These are phyloP conservation scores for Theodoxus fluviatilis DNA, from an alignment of 2,888 invertebrate species.

Conservation along the genomic window DNA sequence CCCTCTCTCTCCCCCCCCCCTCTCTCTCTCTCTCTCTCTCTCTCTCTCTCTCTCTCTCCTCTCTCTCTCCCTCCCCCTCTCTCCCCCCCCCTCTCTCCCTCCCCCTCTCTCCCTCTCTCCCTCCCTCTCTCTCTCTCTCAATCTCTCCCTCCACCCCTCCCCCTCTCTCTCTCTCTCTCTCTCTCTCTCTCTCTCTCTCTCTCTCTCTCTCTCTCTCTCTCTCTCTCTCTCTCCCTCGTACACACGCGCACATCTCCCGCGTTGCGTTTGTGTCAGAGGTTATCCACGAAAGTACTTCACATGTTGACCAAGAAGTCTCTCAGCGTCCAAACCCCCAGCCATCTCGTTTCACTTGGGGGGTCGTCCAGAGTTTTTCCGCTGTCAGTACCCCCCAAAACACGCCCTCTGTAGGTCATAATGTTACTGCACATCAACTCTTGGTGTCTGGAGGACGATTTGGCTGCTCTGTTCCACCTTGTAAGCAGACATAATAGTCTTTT, in stretches of 20 bases:
- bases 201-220: conserved; percentile 14
- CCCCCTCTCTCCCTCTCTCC: conserved; percentile 12
- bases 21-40: not conserved
- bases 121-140: conserved; percentile 14
- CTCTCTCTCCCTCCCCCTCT: not conserved
- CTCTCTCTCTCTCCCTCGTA: not conserved
- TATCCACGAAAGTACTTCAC: not conserved
- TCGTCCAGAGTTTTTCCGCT: no score
- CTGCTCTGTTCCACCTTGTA: no score
- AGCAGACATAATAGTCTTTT: no score
- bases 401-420: no score
- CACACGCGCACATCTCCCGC: not conserved
- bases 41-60: not conserved
- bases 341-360: no score
- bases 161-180: no score
- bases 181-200: conserved; percentile 8
- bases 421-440: no score
- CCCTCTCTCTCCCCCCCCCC: not conserved
- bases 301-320: not conserved
- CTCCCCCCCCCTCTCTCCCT: conserved; percentile 17
- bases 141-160: not conserved
- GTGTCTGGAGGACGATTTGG: no score
- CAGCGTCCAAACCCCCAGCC: no score
- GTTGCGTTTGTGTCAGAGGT: conserved; percentile 3
- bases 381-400: no score